Percentiles rank a stretch among this genome's conserved stretches.
phyloP scores from a whole-genome alignment of 1,140 invertebrate species.

The Drosophila virilis region DNA sequence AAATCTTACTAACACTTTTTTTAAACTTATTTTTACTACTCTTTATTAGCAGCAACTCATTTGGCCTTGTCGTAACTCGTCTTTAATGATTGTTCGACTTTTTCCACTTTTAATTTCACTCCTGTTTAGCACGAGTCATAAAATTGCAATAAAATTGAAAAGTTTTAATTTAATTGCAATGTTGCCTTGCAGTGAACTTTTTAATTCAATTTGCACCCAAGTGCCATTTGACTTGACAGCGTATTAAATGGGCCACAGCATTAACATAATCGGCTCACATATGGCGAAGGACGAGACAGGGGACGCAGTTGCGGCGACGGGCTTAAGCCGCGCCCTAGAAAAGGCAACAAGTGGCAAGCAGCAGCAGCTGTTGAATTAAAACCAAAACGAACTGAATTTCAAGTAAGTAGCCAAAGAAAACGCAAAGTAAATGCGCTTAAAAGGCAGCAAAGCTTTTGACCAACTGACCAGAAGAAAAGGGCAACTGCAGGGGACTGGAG shows the following conservation, averaged over 20 bases:
- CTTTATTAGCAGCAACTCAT: too few species aligned
- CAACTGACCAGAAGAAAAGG: constrained; percentile 32
- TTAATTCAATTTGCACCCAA: constrained; percentile 71
- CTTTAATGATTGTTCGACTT: neutral
- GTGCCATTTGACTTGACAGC: constrained; percentile 62
- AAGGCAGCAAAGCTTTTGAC: constrained; percentile 59
- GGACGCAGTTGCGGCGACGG: neutral
- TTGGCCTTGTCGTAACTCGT: too few species aligned
- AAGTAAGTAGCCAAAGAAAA: constrained; percentile 50
- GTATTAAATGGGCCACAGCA: constrained; percentile 66
- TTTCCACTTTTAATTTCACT: constrained; percentile 9
- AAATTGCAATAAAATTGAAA: constrained; percentile 71
- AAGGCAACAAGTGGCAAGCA: constrained; percentile 56
- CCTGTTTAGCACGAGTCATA: constrained; percentile 53
- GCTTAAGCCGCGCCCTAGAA: constrained; percentile 20
- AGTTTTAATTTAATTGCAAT: constrained; percentile 76
- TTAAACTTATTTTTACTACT: too few species aligned
- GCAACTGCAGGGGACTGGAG: neutral
- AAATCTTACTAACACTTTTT: too few species aligned
- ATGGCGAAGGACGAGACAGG: neutral
- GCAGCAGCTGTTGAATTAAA: neutral
- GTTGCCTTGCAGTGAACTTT: constrained; percentile 53
- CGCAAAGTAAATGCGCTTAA: constrained; percentile 71
- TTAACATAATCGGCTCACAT: constrained; percentile 78
- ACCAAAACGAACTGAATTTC: constrained; percentile 41